Evolutionary conservation across 2,113 vertebrate species (phyloP), one percentile per base, ranked within the genome.

Genomic region (Mola mola): DNA sequence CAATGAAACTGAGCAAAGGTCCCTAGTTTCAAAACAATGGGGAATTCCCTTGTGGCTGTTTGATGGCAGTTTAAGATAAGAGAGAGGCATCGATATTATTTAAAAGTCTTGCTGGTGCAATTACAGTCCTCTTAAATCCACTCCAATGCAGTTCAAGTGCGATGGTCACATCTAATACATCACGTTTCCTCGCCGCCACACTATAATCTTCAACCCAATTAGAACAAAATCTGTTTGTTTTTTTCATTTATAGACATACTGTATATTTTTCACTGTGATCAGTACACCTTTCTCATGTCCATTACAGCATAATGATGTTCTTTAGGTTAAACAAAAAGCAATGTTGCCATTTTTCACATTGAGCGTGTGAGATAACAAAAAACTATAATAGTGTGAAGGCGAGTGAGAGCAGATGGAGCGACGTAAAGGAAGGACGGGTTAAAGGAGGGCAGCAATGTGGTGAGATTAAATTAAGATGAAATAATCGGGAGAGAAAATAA

Each of bases 401-500:
- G 12, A 31, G n/a, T 19, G 31, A 8, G 38, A 19, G 38, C 38
- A 41, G 17, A 41, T 8, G 8, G 8, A 41, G 9, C n/a, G 17
- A 41, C 4, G 11, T 4, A 5, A 42, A 17, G 19, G 4, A 13
- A 41, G 10, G 3, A 15, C 26, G 17, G 33, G n/a, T 21, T 10
- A 25, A 28, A 22, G 2, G 13, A 21, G 33, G 28, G 17, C 6
- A 24, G 44, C n/a, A 1, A 25, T 11, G 9, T 4, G 3, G 13
- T 9, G 28, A 25, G 9, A 6, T 42, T 46, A 8, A 40, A 59
- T 56, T 17, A 46, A 26, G 12, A 13, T 5, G 34, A 47, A 37
- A 42, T 50, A 44, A 56, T 16, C 16, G 26, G 19, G 26, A 21
- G 19, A 16, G 12, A 46, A 28, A 70, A 40, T 16, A 22, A 34